Evolutionary conservation across 2,888 invertebrate species (phyloP), one percentile per base, ranked within the genome.

Genomic region (Anarsia innoxiella): DNA sequence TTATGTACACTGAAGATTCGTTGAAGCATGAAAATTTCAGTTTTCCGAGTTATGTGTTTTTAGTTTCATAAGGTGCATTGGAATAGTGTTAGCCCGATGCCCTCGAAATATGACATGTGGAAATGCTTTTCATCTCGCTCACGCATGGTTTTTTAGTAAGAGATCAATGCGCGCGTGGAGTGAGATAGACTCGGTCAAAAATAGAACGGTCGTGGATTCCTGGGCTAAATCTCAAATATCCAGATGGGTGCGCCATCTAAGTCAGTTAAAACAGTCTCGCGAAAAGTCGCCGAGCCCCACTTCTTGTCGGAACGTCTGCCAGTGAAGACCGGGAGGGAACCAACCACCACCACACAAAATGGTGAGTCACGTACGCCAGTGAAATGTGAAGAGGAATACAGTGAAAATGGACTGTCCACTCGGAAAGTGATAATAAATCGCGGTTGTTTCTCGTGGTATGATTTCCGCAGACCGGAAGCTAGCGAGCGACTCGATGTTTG

Each of bases 301-400:
- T 91, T 90, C 90, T 91, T 89, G 89, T 90, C 88, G 86, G 88
- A 87, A 82, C 89, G 88, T 88, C 89, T 88, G 88, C 89, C 89
- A 88, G 89, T 88, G 88, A 89, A 89, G 90, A 88, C 84, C 87
- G 82, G 86, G 85, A 86, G 83, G 83, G 84, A 85, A 83, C 82
- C 82, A 85, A 85, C 86, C 80, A 86, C 84, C 87, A 88, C 85
- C 88, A 82, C 86, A 88, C 87, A 88, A 88, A 88, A 88, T 89
- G 89, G 89, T 89, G 89, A 89, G 89, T 85, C 73, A 59, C 44
- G 59, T 65, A 71, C 65, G 69, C 52, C 73, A 76, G 82, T 80
- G 80, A 75, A 66, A n/a, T n/a, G n/a, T n/a, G n/a, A n/a, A n/a
- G n/a, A n/a, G n/a, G n/a, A 66, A 59, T 66, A 65, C 61, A 78